Evolutionary conservation across 37 sponge, comb jelly and placozoan genomes (phyloP).

Genomic region (Eunapius fragilis): DNA sequence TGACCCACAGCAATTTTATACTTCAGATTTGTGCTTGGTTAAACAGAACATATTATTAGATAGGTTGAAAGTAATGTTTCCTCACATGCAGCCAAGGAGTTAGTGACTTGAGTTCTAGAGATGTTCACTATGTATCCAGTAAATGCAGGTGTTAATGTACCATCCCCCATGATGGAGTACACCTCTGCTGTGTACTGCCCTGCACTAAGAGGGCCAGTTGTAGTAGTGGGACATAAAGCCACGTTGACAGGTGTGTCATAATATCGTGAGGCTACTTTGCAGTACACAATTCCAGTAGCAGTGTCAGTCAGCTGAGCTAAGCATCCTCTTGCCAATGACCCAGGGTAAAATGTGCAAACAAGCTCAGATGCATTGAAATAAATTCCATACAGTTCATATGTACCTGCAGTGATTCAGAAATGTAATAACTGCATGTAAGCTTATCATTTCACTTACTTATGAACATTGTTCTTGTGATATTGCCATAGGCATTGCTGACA

Average conservation of each 20-base stretch:
- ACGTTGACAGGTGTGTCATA: background rate
- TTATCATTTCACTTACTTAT: background rate
- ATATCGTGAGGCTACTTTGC: background rate
- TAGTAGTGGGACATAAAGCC: background rate
- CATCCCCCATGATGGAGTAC: background rate
- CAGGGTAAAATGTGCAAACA: background rate
- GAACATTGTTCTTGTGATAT: background rate
- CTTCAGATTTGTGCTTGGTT: no score
- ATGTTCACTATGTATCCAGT: background rate
- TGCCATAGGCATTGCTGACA: background rate
- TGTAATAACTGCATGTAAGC: background rate
- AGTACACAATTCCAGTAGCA: background rate
- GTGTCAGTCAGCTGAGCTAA: background rate
- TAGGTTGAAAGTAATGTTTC: no score
- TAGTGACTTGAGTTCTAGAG: background rate
- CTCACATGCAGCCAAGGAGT: no score
- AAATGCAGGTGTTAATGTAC: background rate
- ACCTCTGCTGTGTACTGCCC: background rate
- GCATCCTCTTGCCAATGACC: background rate
- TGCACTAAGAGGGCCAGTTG: background rate
- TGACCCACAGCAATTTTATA: no score
- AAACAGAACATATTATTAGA: no score
- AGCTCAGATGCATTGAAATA: background rate
- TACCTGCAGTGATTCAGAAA: background rate
- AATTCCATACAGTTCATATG: background rate